These are phyloP conservation scores for Anabas testudineus DNA, from an alignment of 2,797 vertebrate genomes.

Conservation along the genomic window DNA sequence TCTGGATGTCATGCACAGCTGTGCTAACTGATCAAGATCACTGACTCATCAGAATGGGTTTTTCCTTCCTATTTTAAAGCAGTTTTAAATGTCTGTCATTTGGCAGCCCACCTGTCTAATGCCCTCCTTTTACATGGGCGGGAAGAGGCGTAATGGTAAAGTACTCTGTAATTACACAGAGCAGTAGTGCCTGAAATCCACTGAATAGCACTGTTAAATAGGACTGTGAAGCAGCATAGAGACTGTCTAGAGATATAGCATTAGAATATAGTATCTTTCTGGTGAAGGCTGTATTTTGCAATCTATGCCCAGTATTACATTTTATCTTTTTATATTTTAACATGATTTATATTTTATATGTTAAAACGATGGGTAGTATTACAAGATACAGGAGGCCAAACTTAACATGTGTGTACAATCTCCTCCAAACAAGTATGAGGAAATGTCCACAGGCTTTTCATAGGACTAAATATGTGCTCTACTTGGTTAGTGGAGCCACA, in stretches of 20 bases:
- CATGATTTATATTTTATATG: slow-evolving; percentile 18
- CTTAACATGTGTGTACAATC: slow-evolving; percentile 27
- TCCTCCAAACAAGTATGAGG: slow-evolving; percentile 25
- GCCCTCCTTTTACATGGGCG: slow-evolving; percentile 55
- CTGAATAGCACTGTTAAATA: slow-evolving; percentile 39
- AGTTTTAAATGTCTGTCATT: slow-evolving; percentile 69
- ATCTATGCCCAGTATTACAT: not conserved
- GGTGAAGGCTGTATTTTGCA: slow-evolving; percentile 7
- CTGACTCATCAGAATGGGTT: slow-evolving; percentile 33
- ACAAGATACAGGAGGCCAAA: not conserved
- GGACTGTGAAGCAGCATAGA: slow-evolving; percentile 33
- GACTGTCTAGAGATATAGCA: slow-evolving; percentile 10
- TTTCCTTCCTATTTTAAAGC: slow-evolving; percentile 31
- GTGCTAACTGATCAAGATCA: slow-evolving; percentile 37
- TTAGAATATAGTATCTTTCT: not conserved
- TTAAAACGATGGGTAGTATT: not conserved
- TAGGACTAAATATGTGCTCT: slow-evolving; percentile 32
- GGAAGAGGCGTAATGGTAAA: slow-evolving; percentile 63
- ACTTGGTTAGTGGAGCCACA: slow-evolving; percentile 50
- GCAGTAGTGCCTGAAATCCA: slow-evolving; percentile 59
- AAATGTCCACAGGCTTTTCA: slow-evolving; percentile 33
- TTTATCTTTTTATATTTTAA: not conserved
- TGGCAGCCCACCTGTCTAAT: slow-evolving; percentile 62
- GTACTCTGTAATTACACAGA: slow-evolving; percentile 71
- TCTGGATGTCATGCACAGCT: slow-evolving; percentile 42